Percentiles rank a stretch among this genome's conserved stretches.
phyloP scores from a whole-genome alignment of 2,797 vertebrate genomes.

The Alectoris magna region DNA sequence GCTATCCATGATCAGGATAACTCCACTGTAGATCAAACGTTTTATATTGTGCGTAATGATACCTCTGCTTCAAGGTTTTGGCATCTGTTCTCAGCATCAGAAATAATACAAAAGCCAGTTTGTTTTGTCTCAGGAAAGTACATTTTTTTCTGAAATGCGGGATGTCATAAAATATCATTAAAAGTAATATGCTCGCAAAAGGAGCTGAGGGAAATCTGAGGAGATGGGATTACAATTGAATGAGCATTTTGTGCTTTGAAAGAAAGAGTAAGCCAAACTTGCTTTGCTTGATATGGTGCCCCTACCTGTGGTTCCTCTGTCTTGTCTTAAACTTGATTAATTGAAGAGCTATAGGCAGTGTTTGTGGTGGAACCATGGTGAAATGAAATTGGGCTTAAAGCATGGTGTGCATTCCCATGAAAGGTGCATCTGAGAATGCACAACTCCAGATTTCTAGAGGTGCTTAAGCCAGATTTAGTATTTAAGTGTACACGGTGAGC shows the following conservation, averaged over 20 bases:
- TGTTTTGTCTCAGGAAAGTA: neutral
- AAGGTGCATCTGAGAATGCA: neutral
- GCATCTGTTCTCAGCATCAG: neutral
- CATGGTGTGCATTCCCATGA: neutral
- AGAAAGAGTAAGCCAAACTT: neutral
- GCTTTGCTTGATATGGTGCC: neutral
- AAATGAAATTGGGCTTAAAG: neutral
- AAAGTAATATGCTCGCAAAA: neutral
- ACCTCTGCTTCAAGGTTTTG: neutral
- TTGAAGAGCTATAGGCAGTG: neutral
- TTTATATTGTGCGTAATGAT: neutral
- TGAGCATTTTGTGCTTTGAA: neutral
- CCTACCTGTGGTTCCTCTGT: neutral
- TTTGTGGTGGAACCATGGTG: neutral
- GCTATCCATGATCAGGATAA: neutral
- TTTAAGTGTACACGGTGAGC: rapidly evolving
- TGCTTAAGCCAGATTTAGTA: neutral
- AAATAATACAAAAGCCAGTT: neutral
- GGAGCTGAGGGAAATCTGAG: neutral
- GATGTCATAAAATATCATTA: neutral
- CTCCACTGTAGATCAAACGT: neutral
- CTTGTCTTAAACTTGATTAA: neutral
- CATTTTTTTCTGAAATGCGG: neutral
- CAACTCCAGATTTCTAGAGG: neutral
- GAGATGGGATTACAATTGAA: neutral